Evolutionary conservation across 2,113 vertebrate genomes (phyloP), one percentile per base, ranked within the genome.

Genomic region (Todiramphus chloris): DNA sequence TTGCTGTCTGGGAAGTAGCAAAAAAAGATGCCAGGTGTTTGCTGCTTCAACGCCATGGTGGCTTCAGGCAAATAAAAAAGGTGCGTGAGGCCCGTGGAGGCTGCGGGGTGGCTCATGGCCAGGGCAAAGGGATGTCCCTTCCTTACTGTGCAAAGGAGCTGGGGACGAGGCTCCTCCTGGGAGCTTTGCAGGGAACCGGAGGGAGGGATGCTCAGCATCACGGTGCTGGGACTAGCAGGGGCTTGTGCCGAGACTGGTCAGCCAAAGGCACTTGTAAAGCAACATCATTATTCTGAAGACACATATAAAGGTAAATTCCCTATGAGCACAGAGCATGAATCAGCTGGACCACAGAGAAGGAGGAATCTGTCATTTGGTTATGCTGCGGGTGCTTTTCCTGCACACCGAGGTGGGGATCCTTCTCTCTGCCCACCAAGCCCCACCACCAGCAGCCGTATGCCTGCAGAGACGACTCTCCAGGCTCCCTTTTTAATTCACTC

Each of bases 91-190:
- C 67, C 43, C 35, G 21, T 3, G 14, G 75, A 55, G n/a, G 78
- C 53, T 56, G 62, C 0, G 0, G n/a, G 50, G 16, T 2, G 6
- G 46, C 84, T 78, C 4, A 1, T 17, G 64, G 69, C 46, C 10
- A 8, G 12, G 11, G 21, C 18, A 68, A 67, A 84, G 51, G 18
- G 9, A 6, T 59, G 30, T 19, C 43, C 31, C 6, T 87, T 68
- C n/a, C 23, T 28, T 2, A 3, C 43, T 56, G 11, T 1, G 3
- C 5, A 48, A 0, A 0, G 70, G 11, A 70, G 39, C 31, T 1
- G 23, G 27, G 70, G 25, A 30, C 0, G 1, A 35, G 46, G 25
- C 28, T 63, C 6, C 35, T 75, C 60, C 68, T 35, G 41, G 30
- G 11, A 11, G 21, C 6, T 31, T 44, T 21, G 39, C 63, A 46